A percentile compares a stretch with the other conserved stretches of the same genome.
phyloP scores from a whole-genome alignment of 2,113 vertebrate genomes.

The Ovis aries region ARS-UI_Ramb_v3.0 NC_056058.1:1682501-1683000 shows the following conservation, averaged over 20 bases:
- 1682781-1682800: neutral
- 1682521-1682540: neutral
- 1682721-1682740: neutral
- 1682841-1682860: neutral
- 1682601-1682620: neutral
- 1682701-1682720: neutral
- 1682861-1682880: too few species aligned
- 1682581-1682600: neutral
- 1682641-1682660: neutral
- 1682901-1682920: too few species aligned
- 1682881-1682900: neutral
- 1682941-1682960: too few species aligned
- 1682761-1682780: neutral
- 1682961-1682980: too few species aligned
- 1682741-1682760: neutral
- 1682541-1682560: neutral
- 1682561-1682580: neutral
- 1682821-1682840: neutral
- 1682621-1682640: neutral
- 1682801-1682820: accelerated
- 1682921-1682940: too few species aligned
- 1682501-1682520: neutral
- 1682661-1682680: neutral
- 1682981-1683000: too few species aligned
- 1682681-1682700: neutral